Evolutionary conservation across 2,113 vertebrate species (phyloP).

Genomic region (Trichomycterus rosablanca): DNA sequence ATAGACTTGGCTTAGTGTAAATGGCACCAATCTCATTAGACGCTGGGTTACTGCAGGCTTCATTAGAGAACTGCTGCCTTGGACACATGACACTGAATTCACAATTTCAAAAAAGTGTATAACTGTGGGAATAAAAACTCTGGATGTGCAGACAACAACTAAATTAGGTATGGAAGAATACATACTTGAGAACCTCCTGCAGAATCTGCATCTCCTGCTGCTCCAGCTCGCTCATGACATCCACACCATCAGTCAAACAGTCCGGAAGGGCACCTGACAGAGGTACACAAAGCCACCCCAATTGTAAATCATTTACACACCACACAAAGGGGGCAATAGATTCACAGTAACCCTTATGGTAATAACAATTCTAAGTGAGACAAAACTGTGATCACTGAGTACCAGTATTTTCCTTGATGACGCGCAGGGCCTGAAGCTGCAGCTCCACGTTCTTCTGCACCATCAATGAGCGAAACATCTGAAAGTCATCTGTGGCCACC

Average conservation of each 20-base stretch:
- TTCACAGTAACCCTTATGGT: no score
- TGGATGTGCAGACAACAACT: no score
- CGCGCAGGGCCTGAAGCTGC: conserved; percentile 90
- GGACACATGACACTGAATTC: no score
- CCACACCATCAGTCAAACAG: conserved; percentile 87
- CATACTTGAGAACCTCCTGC: conserved; percentile 88
- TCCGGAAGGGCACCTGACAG: conserved; percentile 81
- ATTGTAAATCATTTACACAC: neutral
- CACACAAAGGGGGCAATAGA: no score
- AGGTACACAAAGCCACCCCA: neutral
- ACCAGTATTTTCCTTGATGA: conserved; percentile 95
- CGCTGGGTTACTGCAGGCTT: conserved; percentile 8
- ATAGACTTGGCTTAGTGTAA: conserved; percentile 48
- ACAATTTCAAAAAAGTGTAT: no score
- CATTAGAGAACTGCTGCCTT: neutral
- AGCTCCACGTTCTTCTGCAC: conserved; percentile 96
- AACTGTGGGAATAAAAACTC: neutral
- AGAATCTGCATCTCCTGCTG: conserved; percentile 93
- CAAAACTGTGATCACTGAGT: conserved; percentile 19
- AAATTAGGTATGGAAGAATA: neutral
- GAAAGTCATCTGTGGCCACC: conserved; percentile 91
- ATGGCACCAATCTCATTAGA: conserved; percentile 58
- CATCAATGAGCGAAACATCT: conserved; percentile 93
- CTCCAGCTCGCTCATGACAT: conserved; percentile 87
- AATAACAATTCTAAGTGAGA: no score